These are phyloP conservation scores for Acanthococcus lagerstroemiae DNA, from an alignment of 2,888 invertebrate genomes.

Conservation along the genomic window DNA sequence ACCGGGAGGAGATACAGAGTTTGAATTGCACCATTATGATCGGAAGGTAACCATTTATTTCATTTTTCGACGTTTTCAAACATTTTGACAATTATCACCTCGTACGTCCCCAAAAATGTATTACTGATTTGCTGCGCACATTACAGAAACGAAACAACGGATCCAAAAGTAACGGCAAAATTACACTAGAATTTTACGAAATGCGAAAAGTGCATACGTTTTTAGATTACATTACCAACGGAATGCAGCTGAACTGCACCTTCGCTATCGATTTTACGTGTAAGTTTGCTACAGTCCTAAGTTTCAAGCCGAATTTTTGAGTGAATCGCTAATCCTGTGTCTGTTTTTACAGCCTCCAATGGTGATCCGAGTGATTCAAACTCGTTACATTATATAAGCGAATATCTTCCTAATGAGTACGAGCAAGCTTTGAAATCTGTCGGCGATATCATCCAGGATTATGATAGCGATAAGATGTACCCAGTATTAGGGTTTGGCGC, in stretches of 20 bases:
- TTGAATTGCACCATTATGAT: not conserved
- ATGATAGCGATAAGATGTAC: conserved; percentile 46
- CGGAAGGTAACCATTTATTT: not conserved
- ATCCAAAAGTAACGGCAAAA: conserved; percentile 2
- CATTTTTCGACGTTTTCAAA: too few relatives aligned
- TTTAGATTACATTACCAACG: conserved; percentile 49
- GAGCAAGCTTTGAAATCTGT: conserved; percentile 43
- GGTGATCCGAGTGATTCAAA: conserved; percentile 40
- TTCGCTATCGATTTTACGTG: conserved; percentile 46
- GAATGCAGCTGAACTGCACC: conserved; percentile 45
- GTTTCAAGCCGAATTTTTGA: conserved; percentile 1
- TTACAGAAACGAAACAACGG: conserved; percentile 3
- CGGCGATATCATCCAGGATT: conserved; percentile 44
- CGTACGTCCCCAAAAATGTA: not conserved
- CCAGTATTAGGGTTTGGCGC: conserved; percentile 45
- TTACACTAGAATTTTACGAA: conserved; percentile 31
- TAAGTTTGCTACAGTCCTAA: conserved; percentile 34
- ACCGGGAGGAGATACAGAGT: conserved; percentile 4
- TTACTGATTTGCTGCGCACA: not conserved
- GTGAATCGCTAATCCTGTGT: not conserved
- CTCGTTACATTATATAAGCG: conserved; percentile 43
- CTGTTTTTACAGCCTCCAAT: conserved; percentile 41
- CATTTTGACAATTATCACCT: too few relatives aligned
- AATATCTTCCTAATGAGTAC: conserved; percentile 41
- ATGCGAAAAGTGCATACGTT: conserved; percentile 43